Evolutionary conservation across 1,140 invertebrate genomes (phyloP), one percentile per base, ranked within the genome.

Genomic region (Stegodyphus dumicola): DNA sequence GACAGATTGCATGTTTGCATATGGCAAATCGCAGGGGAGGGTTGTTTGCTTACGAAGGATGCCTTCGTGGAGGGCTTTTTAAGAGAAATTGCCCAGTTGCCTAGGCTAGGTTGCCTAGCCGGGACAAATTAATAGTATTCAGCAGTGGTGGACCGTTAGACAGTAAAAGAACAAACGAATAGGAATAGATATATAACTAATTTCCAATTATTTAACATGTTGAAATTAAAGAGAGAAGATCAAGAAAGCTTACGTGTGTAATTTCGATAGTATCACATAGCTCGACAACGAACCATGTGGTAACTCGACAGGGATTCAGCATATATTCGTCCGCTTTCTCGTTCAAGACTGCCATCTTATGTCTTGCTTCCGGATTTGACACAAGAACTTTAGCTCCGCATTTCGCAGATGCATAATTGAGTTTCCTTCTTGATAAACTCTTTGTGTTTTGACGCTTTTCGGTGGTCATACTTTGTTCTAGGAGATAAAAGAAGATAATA

Each of bases 351-450:
- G 90, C 70, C 87, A 93, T 93, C 7, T 95, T 92, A 87, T 96
- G 96, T 85, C 94, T 93, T 0, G 97, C 94, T 91, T 99, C 98
- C 0, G 95, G 93, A 92, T 99, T 99, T 1, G 94, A 93, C 18
- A 94, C 94, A 0, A 99, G 93, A 7, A 99, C 93, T 92, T 99
- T 99, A 0, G 98, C 97, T 0, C 98, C 98, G 91, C 98, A 99
- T 88, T 98, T 97, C 0, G 95, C 94, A 1, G 96, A 97, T 0
- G 98, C 98, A 90, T 97, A 97, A 90, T 98, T 98, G 89, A 97
- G 97, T 56, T 88, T 85, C 56, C 88, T 70, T 86, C 89, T 87
- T 10, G 80, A n/a, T n/a, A 76, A 64, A 74, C 7, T 67, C 18
- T 17, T 18, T 5, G 10, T 1, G 18, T 67, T 15, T n/a, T 2